These are phyloP conservation scores for Drosophila punjabiensis DNA, from an alignment of 1,140 invertebrate genomes.

Conservation along the genomic window DNA sequence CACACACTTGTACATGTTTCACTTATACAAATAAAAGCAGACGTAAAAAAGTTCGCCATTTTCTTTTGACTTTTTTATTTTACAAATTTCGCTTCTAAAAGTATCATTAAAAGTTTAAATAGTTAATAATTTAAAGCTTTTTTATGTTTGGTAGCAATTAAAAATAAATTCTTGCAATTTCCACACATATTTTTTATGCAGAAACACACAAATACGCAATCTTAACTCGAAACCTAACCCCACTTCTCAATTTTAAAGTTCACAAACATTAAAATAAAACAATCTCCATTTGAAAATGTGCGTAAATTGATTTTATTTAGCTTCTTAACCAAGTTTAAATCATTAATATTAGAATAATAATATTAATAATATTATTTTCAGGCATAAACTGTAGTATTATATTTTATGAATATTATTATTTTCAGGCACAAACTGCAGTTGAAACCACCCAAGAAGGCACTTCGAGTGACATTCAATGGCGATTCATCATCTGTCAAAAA, in stretches of 20 bases:
- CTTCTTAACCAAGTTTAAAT: background rate
- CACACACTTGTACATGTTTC: background rate
- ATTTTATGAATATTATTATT: no score
- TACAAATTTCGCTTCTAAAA: no score
- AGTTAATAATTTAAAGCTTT: background rate
- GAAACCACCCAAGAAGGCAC: conserved; percentile 3
- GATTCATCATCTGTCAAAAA: conserved; percentile 30
- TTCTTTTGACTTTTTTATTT: background rate
- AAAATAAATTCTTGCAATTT: background rate
- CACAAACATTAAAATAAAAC: no score
- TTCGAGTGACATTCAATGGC: background rate
- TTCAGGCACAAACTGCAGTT: background rate
- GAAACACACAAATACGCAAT: no score
- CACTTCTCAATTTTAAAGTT: no score
- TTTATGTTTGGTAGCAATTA: background rate
- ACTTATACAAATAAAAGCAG: background rate
- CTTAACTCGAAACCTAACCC: no score
- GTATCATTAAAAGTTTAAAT: background rate
- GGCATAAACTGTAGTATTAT: background rate
- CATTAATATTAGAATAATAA: background rate
- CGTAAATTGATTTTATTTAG: background rate
- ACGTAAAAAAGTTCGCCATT: background rate
- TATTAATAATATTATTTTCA: background rate
- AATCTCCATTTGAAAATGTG: background rate
- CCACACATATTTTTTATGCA: no score